Evolutionary conservation across 2,888 invertebrate genomes (phyloP).

Genomic region (Bursaphelenchus okinawaensis): DNA sequence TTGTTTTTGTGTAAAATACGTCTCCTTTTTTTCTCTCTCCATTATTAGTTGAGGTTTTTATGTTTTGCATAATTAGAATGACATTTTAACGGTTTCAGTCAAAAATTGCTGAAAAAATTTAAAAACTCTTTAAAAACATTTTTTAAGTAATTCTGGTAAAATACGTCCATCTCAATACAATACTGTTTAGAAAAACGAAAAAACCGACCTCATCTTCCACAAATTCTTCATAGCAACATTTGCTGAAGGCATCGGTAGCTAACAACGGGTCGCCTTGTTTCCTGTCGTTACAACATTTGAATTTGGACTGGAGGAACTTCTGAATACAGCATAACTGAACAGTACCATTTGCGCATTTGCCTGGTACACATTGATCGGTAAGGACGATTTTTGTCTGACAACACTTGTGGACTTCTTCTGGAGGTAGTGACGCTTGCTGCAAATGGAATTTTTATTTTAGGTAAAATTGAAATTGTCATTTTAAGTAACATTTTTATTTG

Average conservation of each 20-base stretch:
- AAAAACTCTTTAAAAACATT: not conserved
- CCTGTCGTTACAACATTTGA: conserved; percentile 46
- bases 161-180: not conserved
- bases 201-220: conserved; percentile 36
- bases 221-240: conserved; percentile 52
- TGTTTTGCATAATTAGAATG: not conserved
- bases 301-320: conserved; percentile 51
- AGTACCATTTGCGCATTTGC: conserved; percentile 49
- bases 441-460: conserved; percentile 18
- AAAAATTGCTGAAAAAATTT: not conserved
- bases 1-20: too few species aligned
- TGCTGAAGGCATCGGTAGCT: conserved; percentile 47
- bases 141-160: not conserved
- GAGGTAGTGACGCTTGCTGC: conserved; percentile 39
- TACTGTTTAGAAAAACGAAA: not conserved
- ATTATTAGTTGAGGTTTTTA: too few species aligned
- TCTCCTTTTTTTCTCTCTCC: too few species aligned
- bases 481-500: conserved; percentile 6
- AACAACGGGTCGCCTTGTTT: conserved; percentile 33
- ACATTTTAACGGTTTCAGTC: not conserved
- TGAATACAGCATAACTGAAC: conserved; percentile 56
- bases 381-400: conserved; percentile 52
- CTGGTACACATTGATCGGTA: conserved; percentile 53
- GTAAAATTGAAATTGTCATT: not conserved
- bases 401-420: conserved; percentile 42